phyloP scores from a whole-genome alignment of 2,113 vertebrate species.

The Elephas maximus region DNA sequence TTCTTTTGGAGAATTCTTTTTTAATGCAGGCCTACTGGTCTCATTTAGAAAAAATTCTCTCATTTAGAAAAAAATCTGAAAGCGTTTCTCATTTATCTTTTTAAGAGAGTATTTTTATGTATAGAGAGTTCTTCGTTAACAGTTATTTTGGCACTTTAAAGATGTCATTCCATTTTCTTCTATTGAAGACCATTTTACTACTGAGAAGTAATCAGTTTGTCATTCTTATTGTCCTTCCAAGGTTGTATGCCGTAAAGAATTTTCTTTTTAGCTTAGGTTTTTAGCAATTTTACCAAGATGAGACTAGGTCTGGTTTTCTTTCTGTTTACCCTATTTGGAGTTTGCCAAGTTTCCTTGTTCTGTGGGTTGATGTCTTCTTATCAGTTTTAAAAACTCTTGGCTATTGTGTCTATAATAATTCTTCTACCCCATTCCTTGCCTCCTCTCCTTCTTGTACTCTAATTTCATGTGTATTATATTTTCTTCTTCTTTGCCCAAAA shows the following conservation, averaged over 20 bases:
- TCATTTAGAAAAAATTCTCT: neutral
- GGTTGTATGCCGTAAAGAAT: neutral
- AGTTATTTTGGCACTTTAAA: neutral
- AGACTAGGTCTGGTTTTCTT: neutral
- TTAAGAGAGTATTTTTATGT: neutral
- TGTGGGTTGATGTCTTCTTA: neutral
- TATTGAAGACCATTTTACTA: constrained; percentile 23
- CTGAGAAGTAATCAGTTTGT: neutral
- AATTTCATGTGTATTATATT: neutral
- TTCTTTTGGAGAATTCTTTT: neutral
- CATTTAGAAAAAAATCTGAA: neutral
- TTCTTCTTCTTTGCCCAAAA: neutral
- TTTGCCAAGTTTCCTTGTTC: neutral
- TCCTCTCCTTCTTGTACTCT: neutral
- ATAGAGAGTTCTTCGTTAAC: neutral
- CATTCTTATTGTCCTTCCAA: neutral
- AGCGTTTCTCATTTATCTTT: neutral
- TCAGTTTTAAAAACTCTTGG: neutral
- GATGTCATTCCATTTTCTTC: neutral
- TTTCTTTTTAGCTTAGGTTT: neutral
- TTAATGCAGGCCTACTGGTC: neutral
- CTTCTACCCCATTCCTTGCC: neutral
- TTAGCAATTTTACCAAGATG: constrained; percentile 1
- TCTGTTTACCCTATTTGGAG: neutral
- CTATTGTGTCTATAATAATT: neutral